Conservation (phyloP, 2,888 invertebrate species). For the Perithous albicinctus region DNA sequence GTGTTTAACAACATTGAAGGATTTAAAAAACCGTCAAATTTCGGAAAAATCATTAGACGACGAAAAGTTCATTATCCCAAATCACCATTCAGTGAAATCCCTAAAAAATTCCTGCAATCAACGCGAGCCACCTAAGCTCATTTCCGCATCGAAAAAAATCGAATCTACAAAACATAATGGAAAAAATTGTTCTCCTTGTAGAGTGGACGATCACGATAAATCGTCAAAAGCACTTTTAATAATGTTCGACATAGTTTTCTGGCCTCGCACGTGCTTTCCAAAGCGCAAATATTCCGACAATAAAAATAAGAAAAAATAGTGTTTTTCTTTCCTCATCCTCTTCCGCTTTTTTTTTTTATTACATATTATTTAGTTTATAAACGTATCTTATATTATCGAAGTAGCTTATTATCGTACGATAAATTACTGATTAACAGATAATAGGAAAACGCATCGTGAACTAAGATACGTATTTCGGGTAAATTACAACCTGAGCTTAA, state of each 20-base stretch:
- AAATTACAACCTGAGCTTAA: neutral
- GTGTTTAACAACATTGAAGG: conserved; percentile 12
- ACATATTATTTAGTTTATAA: neutral
- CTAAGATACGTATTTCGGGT: neutral
- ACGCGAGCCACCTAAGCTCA: neutral
- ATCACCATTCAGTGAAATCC: neutral
- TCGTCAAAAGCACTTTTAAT: conserved; percentile 39
- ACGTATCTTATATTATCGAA: conserved; percentile 1
- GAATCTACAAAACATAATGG: neutral
- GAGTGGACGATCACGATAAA: conserved; percentile 27
- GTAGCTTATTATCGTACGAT: neutral
- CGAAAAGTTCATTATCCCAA: neutral
- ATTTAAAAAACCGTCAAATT: neutral
- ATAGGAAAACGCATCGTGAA: neutral
- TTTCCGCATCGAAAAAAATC: neutral
- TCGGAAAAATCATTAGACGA: conserved; percentile 19
- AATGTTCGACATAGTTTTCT: conserved; percentile 62
- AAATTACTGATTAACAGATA: neutral
- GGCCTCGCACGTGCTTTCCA: conserved; percentile 56
- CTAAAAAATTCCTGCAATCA: neutral
- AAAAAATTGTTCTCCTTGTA: neutral
- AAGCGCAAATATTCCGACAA: conserved; percentile 9
- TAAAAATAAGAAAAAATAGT: conserved; percentile 26
- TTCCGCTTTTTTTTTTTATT: conserved; percentile 2
- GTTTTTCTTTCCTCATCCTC: neutral